Evolutionary conservation across 2,797 vertebrate genomes (phyloP).

Genomic region (Nannoperca obscura): DNA sequence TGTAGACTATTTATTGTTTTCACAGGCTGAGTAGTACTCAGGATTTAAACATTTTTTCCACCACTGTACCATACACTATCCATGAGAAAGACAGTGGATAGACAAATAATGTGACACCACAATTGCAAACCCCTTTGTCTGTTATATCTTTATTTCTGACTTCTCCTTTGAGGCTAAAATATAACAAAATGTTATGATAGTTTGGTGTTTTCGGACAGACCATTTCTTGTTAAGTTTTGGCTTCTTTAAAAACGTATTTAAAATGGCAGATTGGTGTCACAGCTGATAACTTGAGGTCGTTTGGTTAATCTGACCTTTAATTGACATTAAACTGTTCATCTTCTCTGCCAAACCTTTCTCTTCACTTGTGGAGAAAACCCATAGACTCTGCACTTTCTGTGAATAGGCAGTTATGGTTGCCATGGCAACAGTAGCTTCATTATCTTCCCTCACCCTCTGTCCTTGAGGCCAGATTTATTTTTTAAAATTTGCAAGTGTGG

Average conservation of each 20-base stretch:
- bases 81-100: background rate
- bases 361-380: conserved; percentile 1
- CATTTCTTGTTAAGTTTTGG: background rate
- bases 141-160: background rate
- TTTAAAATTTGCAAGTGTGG: background rate
- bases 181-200: too few species aligned
- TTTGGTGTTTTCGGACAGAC: background rate
- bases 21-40: too few species aligned
- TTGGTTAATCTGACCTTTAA: background rate
- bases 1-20: too few species aligned
- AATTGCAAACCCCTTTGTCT: background rate
- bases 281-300: background rate
- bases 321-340: background rate
- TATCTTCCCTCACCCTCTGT: background rate
- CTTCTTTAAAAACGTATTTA: background rate
- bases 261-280: background rate
- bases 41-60: background rate
- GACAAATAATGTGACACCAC: background rate
- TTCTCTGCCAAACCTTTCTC: background rate
- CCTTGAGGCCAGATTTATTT: conserved; percentile 17
- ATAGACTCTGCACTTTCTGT: background rate
- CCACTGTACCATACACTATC: background rate
- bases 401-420: conserved; percentile 25
- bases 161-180: too few species aligned
- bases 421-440: conserved; percentile 31